A percentile compares a stretch with the other conserved stretches of the same genome.
Evolutionary conservation across 2,797 vertebrate genomes (phyloP).

Genomic region (Melopsittacus undulatus): DNA sequence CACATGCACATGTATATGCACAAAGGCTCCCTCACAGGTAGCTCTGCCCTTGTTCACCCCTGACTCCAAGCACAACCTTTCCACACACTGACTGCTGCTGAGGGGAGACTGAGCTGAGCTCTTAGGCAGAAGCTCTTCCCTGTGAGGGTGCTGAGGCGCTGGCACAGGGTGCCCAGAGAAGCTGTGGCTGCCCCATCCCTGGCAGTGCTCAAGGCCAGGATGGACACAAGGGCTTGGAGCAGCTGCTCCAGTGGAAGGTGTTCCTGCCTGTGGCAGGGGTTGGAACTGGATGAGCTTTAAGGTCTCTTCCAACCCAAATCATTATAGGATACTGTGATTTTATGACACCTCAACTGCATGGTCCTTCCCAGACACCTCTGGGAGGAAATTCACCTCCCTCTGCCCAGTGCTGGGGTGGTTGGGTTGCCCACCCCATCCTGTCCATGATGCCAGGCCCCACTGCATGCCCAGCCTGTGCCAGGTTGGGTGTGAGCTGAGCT

Average conservation of each 20-base stretch:
- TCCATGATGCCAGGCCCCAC: fast-evolving
- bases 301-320: background rate
- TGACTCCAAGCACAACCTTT: background rate
- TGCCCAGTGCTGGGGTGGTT: fast-evolving
- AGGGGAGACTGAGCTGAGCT: background rate
- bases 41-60: background rate
- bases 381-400: background rate
- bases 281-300: background rate
- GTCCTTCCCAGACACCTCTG: too few relatives aligned
- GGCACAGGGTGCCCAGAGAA: background rate
- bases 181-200: too few relatives aligned
- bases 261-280: background rate
- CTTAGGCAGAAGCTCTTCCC: background rate
- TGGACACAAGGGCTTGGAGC: background rate
- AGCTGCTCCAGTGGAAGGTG: background rate
- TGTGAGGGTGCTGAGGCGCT: background rate
- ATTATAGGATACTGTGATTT: background rate
- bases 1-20: fast-evolving
- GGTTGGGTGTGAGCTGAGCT: fast-evolving
- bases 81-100: fast-evolving
- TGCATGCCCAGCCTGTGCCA: fast-evolving
- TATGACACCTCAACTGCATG: fast-evolving
- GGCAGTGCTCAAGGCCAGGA: too few relatives aligned
- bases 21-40: background rate
- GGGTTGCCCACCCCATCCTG: fast-evolving